phyloP scores from a whole-genome alignment of 2,113 vertebrate genomes.

The Phalacrocorax pelagicus region DNA sequence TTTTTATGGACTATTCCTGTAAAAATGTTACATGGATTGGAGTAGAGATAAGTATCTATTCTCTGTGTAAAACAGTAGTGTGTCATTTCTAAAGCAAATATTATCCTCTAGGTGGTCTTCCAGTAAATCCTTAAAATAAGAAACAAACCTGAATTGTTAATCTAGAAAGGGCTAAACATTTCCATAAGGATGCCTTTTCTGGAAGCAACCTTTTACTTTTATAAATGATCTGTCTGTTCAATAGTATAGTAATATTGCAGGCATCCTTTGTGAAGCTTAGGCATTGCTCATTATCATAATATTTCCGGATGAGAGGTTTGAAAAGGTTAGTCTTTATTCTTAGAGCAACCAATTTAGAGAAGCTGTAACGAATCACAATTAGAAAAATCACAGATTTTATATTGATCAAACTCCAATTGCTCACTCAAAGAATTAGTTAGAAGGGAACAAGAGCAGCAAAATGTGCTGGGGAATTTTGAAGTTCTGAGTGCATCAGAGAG shows the following conservation, averaged over 20 bases:
- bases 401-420: background rate
- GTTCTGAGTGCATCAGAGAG: background rate
- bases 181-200: slow-evolving; percentile 54
- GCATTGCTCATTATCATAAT: slow-evolving; percentile 47
- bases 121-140: slow-evolving; percentile 6
- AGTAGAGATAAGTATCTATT: slow-evolving; percentile 50
- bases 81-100: slow-evolving; percentile 52
- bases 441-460: background rate
- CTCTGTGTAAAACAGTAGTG: slow-evolving; percentile 11
- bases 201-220: slow-evolving; percentile 50
- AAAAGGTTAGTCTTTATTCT: slow-evolving; percentile 48
- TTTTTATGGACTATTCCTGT: slow-evolving; percentile 52
- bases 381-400: slow-evolving; percentile 30
- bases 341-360: background rate
- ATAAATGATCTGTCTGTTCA: slow-evolving; percentile 50
- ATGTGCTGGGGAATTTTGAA: background rate
- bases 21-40: slow-evolving; percentile 15
- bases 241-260: background rate
- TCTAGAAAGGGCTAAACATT: slow-evolving; percentile 31
- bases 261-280: slow-evolving; percentile 27
- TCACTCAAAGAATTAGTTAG: slow-evolving; percentile 14
- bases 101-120: slow-evolving; percentile 26
- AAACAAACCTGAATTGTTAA: slow-evolving; percentile 42
- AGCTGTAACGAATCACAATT: slow-evolving; percentile 13
- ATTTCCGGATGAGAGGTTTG: slow-evolving; percentile 43